A percentile compares a stretch with the other conserved stretches of the same genome.
phyloP scores from a whole-genome alignment of 2,797 vertebrate species.

The Percopsis omiscomaycus region DNA sequence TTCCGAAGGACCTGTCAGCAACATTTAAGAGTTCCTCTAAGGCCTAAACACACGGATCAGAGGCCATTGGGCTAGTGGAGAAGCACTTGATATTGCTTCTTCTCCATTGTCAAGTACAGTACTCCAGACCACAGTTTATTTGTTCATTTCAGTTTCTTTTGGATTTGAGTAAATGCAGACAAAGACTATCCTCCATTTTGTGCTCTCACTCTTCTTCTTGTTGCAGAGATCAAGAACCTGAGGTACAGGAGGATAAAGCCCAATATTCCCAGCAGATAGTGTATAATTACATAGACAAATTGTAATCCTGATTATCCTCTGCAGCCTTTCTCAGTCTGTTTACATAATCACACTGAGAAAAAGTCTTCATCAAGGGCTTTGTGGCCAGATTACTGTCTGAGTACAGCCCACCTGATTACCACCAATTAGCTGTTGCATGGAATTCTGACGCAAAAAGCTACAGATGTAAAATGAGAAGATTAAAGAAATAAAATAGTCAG shows the following conservation, averaged over 20 bases:
- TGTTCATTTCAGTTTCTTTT: constrained; percentile 13
- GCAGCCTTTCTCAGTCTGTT: constrained; percentile 67
- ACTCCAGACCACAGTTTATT: constrained; percentile 8
- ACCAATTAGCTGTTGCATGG: constrained; percentile 49
- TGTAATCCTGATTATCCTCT: constrained; percentile 75
- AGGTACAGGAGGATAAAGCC: constrained; percentile 59
- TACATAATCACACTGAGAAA: constrained; percentile 72
- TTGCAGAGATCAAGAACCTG: constrained; percentile 51
- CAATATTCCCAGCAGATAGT: constrained; percentile 62
- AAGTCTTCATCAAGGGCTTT: constrained; percentile 70
- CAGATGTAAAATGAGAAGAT: not conserved
- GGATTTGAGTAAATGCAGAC: constrained; percentile 12
- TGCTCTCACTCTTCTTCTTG: constrained; percentile 21
- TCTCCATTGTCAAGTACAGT: constrained; percentile 1
- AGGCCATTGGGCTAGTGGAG: constrained; percentile 34
- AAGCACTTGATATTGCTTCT: constrained; percentile 11
- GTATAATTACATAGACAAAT: constrained; percentile 74
- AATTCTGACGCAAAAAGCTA: not conserved
- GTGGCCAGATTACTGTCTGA: constrained; percentile 65
- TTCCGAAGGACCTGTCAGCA: constrained; percentile 37
- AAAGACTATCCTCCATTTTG: constrained; percentile 18
- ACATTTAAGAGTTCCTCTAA: constrained; percentile 29
- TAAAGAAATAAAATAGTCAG: too few relatives aligned
- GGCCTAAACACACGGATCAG: constrained; percentile 18
- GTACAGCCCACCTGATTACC: constrained; percentile 60